Conservation (phyloP, 2,888 invertebrate genomes). For the Erebia epiphron region DNA sequence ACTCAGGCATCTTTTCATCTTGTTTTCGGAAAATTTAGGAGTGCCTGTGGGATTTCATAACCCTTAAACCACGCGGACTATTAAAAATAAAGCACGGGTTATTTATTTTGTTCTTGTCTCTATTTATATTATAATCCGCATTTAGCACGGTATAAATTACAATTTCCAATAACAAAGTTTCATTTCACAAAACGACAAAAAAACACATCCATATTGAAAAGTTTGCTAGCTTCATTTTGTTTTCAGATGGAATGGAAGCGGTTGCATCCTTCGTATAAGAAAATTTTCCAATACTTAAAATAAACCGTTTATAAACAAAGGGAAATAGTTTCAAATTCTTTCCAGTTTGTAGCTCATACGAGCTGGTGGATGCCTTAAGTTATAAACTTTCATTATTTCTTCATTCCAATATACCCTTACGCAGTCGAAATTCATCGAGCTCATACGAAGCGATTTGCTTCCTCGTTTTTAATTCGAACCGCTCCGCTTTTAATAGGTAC, state of each 20-base stretch:
- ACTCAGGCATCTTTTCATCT: too few relatives aligned
- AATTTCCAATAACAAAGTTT: background rate
- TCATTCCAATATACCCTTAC: too few relatives aligned
- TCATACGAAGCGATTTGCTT: too few relatives aligned
- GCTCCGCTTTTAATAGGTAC: too few relatives aligned
- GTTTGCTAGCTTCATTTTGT: conserved; percentile 23
- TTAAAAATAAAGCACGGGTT: too few relatives aligned
- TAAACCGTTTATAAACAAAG: conserved; percentile 44
- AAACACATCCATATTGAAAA: conserved; percentile 13
- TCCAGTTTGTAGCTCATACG: conserved; percentile 38
- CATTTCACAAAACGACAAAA: background rate
- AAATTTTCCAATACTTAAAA: conserved; percentile 43
- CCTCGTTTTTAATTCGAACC: too few relatives aligned
- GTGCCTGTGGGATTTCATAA: too few relatives aligned
- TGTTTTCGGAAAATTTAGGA: too few relatives aligned
- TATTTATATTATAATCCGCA: too few relatives aligned
- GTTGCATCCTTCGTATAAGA: conserved; percentile 37
- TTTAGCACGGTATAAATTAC: background rate
- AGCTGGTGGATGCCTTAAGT: conserved; percentile 29
- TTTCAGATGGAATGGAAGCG: conserved; percentile 28
- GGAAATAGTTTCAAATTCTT: conserved; percentile 43
- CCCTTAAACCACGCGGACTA: too few relatives aligned
- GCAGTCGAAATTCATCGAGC: too few relatives aligned
- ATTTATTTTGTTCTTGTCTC: too few relatives aligned
- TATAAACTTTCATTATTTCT: conserved; percentile 15